phyloP scores from a whole-genome alignment of 30 jellyfish, hydroid and myxozoan genomes.

The Aurelia aurita complex sp. Pacific region DNA sequence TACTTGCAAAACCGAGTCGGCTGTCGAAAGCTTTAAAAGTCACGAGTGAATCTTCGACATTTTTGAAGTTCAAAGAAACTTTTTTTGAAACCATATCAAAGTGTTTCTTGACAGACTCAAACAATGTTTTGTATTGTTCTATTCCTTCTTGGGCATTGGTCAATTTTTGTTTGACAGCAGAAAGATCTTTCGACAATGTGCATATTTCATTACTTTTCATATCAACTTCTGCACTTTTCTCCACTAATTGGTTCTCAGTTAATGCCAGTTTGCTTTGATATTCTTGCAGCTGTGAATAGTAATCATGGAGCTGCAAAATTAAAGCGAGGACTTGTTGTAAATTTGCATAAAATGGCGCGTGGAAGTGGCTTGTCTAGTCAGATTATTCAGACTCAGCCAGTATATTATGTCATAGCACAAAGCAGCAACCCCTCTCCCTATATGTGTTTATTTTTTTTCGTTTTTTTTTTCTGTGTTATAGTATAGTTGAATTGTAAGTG shows the following conservation, averaged over 20 bases:
- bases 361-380: too few relatives aligned
- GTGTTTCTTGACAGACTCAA: background rate
- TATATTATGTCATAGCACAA: too few relatives aligned
- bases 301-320: conserved; percentile 3
- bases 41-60: conserved; percentile 9
- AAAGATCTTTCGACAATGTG: conserved; percentile 3
- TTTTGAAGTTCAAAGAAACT: background rate
- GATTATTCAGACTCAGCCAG: too few relatives aligned
- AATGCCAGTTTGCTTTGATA: background rate
- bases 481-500: too few relatives aligned
- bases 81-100: background rate
- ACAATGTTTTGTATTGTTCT: background rate
- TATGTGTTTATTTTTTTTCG: too few relatives aligned
- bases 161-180: background rate
- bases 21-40: conserved; percentile 27
- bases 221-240: conserved; percentile 42
- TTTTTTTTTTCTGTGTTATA: too few relatives aligned
- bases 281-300: background rate
- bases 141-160: background rate
- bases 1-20: conserved; percentile 49
- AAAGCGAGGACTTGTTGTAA: background rate
- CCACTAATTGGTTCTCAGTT: conserved; percentile 32
- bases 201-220: background rate
- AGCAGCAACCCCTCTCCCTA: too few relatives aligned
- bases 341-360: too few relatives aligned